A percentile compares a stretch with the other conserved stretches of the same genome.
phyloP scores from a whole-genome alignment of 2,113 vertebrate genomes.

The Pterocles gutturalis region DNA sequence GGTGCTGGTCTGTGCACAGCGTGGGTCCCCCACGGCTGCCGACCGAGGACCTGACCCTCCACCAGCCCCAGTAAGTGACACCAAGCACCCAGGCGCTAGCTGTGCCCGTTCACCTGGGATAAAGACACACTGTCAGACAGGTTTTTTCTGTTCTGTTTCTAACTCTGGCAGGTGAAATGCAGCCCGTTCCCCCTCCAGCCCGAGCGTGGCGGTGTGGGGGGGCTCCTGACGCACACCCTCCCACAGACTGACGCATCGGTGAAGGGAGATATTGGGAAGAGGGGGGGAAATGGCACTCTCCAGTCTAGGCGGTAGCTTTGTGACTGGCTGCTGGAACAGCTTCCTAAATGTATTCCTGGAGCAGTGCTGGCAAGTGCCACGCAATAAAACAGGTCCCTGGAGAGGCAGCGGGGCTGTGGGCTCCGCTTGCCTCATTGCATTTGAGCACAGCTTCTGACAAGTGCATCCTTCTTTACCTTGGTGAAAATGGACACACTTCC shows the following conservation, averaged over 20 bases:
- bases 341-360: not conserved
- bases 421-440: not conserved
- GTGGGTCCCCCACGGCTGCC: not conserved
- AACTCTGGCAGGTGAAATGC: not conserved
- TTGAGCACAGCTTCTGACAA: not conserved
- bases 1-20: fast-evolving
- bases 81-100: not conserved
- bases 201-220: fast-evolving
- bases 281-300: not conserved
- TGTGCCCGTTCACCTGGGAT: fast-evolving
- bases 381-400: not conserved
- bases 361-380: not conserved
- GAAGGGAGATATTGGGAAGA: not conserved
- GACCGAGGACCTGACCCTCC: not conserved
- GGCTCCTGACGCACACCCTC: not conserved
- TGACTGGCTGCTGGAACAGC: not conserved
- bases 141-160: not conserved
- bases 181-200: fast-evolving
- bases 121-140: fast-evolving
- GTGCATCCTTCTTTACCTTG: not conserved
- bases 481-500: not conserved
- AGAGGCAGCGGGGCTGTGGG: not conserved
- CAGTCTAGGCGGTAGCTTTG: not conserved
- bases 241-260: not conserved
- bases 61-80: not conserved